Conservation (phyloP, 2,113 vertebrate species). For the Todiramphus saurophagus region DNA sequence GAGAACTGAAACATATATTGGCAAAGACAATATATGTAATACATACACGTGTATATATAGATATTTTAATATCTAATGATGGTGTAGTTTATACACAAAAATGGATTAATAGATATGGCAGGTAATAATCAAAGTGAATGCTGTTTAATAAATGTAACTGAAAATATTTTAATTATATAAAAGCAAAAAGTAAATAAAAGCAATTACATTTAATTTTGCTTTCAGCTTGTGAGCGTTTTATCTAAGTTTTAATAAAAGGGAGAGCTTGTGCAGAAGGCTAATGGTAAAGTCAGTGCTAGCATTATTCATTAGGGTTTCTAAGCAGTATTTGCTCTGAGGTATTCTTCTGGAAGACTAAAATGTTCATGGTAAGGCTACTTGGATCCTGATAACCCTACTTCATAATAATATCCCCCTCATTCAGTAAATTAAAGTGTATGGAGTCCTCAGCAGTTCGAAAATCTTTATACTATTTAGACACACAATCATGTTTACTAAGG, state of each 20-base stretch:
- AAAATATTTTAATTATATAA: constrained; percentile 80
- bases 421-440: constrained; percentile 57
- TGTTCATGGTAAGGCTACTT: constrained; percentile 31
- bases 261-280: constrained; percentile 49
- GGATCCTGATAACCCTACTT: constrained; percentile 45
- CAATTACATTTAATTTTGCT: constrained; percentile 72
- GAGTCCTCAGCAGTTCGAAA: constrained; percentile 51
- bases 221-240: constrained; percentile 42
- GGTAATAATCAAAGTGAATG: constrained; percentile 70
- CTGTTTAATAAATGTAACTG: constrained; percentile 71
- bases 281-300: constrained; percentile 41
- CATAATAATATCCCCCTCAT: constrained; percentile 30
- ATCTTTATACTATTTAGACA: constrained; percentile 7
- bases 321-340: constrained; percentile 51
- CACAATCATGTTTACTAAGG: background rate
- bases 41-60: background rate
- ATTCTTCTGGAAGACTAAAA: constrained; percentile 47
- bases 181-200: constrained; percentile 81
- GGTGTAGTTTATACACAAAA: constrained; percentile 54
- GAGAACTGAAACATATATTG: constrained; percentile 73
- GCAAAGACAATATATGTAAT: constrained; percentile 67
- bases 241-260: constrained; percentile 23
- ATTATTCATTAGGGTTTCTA: constrained; percentile 58
- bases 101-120: constrained; percentile 70
- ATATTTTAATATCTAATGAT: constrained; percentile 69